These are phyloP conservation scores for Ochotona curzoniae DNA, from an alignment of 2,113 vertebrate species.

Conservation along the genomic window DNA sequence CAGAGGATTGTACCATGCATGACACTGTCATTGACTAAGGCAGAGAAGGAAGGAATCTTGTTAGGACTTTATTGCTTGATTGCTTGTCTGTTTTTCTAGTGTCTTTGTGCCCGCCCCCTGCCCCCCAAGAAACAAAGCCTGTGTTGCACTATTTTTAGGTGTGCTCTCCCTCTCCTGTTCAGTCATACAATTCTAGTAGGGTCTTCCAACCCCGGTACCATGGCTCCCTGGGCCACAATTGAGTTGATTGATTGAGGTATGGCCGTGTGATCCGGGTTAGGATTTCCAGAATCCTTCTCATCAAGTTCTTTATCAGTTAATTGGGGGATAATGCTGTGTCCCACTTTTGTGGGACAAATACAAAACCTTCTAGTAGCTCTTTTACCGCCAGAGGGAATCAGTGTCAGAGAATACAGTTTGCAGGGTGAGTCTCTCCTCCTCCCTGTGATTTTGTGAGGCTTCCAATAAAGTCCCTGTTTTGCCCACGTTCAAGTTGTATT, in stretches of 20 bases:
- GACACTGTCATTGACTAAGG: neutral
- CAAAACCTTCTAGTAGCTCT: neutral
- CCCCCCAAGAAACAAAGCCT: neutral
- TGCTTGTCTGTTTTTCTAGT: slow-evolving; percentile 10
- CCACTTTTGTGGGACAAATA: neutral
- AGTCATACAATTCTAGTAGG: neutral
- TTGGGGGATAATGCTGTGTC: neutral
- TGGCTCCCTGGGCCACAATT: neutral
- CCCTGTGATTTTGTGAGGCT: slow-evolving; percentile 15
- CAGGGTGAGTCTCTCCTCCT: neutral
- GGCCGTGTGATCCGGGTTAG: neutral
- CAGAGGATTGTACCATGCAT: neutral
- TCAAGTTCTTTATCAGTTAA: slow-evolving; percentile 6
- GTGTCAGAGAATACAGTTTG: neutral
- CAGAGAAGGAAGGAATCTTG: neutral
- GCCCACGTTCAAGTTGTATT: slow-evolving; percentile 16
- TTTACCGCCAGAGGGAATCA: neutral
- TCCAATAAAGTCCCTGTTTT: slow-evolving; percentile 15
- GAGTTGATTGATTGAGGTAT: neutral
- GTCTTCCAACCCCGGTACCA: neutral
- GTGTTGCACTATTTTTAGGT: neutral
- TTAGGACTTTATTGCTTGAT: neutral
- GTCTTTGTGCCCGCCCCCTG: neutral
- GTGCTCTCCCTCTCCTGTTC: neutral
- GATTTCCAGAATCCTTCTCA: slow-evolving; percentile 18